A percentile compares a stretch with the other conserved stretches of the same genome.
Conservation (phyloP, 2,113 vertebrate genomes). For the Sinocyclocheilus grahami region DNA sequence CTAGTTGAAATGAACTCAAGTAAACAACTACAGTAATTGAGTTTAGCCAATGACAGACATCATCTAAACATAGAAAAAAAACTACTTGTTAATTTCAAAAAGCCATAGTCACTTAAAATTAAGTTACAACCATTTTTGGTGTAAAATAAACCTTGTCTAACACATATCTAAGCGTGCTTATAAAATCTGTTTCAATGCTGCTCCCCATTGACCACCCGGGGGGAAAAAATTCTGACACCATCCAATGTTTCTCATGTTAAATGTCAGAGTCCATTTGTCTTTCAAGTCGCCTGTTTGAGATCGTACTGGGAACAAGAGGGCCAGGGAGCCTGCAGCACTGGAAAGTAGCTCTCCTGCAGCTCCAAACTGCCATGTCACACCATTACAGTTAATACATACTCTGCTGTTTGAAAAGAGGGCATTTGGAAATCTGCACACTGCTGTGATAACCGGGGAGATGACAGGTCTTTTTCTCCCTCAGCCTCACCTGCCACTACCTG, state of each 20-base stretch:
- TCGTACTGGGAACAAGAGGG: conserved; percentile 6
- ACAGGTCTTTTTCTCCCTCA: conserved; percentile 59
- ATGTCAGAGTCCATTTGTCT: conserved; percentile 48
- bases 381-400: conserved; percentile 70
- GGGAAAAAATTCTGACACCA: conserved; percentile 15
- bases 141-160: neutral
- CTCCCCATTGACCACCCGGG: neutral
- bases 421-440: conserved; percentile 66
- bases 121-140: neutral
- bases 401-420: conserved; percentile 65
- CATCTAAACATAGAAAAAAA: too few relatives aligned
- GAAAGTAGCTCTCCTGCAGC: conserved; percentile 55
- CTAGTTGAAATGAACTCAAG: too few relatives aligned
- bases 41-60: too few relatives aligned
- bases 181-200: neutral
- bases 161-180: neutral
- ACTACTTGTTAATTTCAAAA: too few relatives aligned
- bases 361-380: conserved; percentile 61
- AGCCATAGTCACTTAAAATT: too few relatives aligned
- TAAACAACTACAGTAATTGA: too few relatives aligned
- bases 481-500: conserved; percentile 67
- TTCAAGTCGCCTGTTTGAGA: conserved; percentile 22
- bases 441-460: conserved; percentile 72
- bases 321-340: neutral
- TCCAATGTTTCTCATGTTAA: conserved; percentile 35